These are phyloP conservation scores for Glyptemys insculpta DNA, from an alignment of 2,797 vertebrate genomes.

Conservation along the genomic window DNA sequence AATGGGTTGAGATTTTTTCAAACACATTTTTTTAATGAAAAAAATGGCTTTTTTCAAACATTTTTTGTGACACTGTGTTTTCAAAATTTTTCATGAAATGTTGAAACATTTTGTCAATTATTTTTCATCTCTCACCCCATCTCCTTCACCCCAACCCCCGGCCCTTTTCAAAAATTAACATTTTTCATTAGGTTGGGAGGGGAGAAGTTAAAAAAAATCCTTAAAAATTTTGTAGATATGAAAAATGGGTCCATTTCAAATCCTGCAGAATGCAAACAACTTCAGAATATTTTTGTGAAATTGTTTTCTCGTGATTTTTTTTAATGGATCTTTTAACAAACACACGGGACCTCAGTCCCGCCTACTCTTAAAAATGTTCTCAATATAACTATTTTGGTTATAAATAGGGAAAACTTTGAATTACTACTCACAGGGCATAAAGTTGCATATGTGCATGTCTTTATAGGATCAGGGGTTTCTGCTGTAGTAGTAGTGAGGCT, in stretches of 20 bases:
- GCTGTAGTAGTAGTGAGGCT: neutral
- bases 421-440: neutral
- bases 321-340: neutral
- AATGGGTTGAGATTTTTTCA: too few species aligned
- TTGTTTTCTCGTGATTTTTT: neutral
- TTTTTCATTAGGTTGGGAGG: neutral
- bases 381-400: neutral
- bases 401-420: neutral
- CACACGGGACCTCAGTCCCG: fast-evolving
- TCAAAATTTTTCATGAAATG: too few species aligned
- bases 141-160: neutral
- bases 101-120: too few species aligned
- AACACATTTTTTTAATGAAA: too few species aligned
- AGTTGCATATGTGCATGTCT: neutral
- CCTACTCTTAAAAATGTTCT: neutral
- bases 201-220: neutral
- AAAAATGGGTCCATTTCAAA: neutral
- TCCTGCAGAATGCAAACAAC: neutral
- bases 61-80: too few species aligned
- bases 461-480: neutral
- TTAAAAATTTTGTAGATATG: neutral
- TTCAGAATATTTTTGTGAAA: neutral
- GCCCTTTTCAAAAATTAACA: neutral
- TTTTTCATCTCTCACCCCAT: neutral
- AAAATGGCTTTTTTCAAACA: too few species aligned